Evolutionary conservation across 1,140 invertebrate species (phyloP).

Genomic region (Zaprionus camerounensis): DNA sequence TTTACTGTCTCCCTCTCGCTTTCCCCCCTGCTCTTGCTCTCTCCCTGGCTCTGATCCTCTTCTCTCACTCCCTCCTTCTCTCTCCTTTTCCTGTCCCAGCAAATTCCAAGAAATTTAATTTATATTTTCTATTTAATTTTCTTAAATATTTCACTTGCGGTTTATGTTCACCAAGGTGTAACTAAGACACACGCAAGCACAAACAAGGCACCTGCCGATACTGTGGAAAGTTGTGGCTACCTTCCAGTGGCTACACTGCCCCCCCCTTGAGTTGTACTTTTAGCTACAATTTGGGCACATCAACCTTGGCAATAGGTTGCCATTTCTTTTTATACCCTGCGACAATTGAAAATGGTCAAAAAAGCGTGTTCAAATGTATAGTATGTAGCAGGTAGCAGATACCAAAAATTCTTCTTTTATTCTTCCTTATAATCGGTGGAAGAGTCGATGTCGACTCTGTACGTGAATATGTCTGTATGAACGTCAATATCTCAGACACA

Average conservation of each 20-base stretch:
- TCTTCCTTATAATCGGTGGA: too few relatives aligned
- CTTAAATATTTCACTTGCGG: constrained; percentile 40
- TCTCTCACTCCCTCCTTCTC: background rate
- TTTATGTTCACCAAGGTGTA: constrained; percentile 27
- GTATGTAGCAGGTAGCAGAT: too few relatives aligned
- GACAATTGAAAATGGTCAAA: too few relatives aligned
- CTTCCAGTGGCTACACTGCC: too few relatives aligned
- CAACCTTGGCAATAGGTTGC: background rate
- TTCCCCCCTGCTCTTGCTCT: background rate
- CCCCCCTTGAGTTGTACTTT: constrained; percentile 26
- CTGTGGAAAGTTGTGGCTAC: constrained; percentile 6
- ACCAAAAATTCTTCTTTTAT: too few relatives aligned
- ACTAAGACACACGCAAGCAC: constrained; percentile 26
- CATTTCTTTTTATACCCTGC: too few relatives aligned
- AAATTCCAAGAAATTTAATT: constrained; percentile 53
- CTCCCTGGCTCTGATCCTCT: background rate
- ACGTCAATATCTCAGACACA: too few relatives aligned
- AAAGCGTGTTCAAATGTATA: too few relatives aligned
- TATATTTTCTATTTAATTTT: constrained; percentile 41
- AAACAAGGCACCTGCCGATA: background rate
- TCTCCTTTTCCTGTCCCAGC: background rate
- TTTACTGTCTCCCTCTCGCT: background rate
- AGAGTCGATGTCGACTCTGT: too few relatives aligned
- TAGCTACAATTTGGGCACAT: constrained; percentile 23
- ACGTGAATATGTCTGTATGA: too few relatives aligned